Evolutionary conservation across 1,140 invertebrate species (phyloP), one percentile per base, ranked within the genome.

Genomic region (Drosophila suzukii): DNA sequence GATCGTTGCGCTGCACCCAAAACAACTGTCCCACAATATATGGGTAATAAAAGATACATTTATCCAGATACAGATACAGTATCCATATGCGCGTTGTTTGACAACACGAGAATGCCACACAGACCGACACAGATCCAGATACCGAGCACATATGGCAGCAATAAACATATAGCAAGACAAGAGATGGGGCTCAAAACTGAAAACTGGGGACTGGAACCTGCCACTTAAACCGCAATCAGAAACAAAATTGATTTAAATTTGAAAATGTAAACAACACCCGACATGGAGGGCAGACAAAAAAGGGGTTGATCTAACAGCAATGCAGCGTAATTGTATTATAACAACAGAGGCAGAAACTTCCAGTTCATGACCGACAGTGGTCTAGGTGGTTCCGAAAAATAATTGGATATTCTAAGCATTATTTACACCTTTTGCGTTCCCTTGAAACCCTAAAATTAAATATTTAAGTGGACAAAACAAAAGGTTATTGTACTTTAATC

Each of bases 181-280:
- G 50, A 58, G 54, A 59, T 67, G 43, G 50, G 62, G 66, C 47
- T 49, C 56, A 59, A 58, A 72, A 72, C 66, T 62, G 78, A 58
- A 67, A 46, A 38, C 63, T 66, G 47, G 32, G 46, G 51, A 46
- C 17, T 30, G 78, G 50, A 85, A 71, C 56, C 71, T 86, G 83
- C 75, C 84, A 86, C 83, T 86, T 86, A 89, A 83, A 77, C 44
- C 43, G 76, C 83, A 86, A 86, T 86, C 83, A 88, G 59, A 88
- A 77, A 58, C 67, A 46, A 83, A 86, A 86, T 83, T 86, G 83
- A 83, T 86, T 88, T 79, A 66, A 88, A 86, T 88, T 82, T 88
- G 71, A 88, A 75, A 75, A 68, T 70, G 75, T 86, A 71, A 85
- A 81, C 81, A 85, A 67, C 38, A 53, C 55, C 56, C 57, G n/a